These are phyloP conservation scores for Ibidorhyncha struthersii DNA, from an alignment of 2,113 vertebrate species.

Conservation along the genomic window DNA sequence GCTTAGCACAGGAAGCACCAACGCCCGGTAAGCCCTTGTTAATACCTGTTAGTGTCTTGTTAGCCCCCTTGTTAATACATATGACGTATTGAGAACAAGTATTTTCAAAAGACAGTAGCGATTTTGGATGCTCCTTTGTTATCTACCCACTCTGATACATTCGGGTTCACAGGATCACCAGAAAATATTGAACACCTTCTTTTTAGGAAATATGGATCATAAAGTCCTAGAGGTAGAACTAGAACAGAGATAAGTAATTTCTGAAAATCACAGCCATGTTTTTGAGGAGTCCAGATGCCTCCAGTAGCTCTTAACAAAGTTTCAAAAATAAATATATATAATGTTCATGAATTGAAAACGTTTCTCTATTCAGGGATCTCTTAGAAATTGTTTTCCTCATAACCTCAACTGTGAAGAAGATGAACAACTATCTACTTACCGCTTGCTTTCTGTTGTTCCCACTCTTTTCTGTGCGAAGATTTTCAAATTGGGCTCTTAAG, in stretches of 20 bases:
- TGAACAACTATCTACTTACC: not conserved
- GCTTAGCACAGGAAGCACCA: not conserved
- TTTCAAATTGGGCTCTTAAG: not conserved
- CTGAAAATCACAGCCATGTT: not conserved
- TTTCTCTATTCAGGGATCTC: not conserved
- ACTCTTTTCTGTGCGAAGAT: accelerated
- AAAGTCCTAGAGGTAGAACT: not conserved
- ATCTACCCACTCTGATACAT: not conserved
- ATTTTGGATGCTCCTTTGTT: not conserved
- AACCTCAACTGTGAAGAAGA: not conserved
- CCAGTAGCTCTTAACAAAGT: not conserved
- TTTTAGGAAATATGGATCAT: not conserved
- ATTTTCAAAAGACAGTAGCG: not conserved
- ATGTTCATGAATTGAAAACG: not conserved
- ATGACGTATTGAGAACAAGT: not conserved
- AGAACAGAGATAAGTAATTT: not conserved
- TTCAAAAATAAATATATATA: not conserved
- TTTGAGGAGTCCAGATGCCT: not conserved
- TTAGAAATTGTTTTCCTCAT: not conserved
- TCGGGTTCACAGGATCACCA: not conserved
- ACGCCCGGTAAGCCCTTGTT: not conserved
- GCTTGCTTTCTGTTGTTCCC: no score
- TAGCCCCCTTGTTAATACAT: not conserved
- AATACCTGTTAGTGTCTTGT: not conserved
- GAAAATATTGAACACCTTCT: not conserved